phyloP scores from a whole-genome alignment of 2,888 invertebrate genomes.

The Erebia aethiops region DNA sequence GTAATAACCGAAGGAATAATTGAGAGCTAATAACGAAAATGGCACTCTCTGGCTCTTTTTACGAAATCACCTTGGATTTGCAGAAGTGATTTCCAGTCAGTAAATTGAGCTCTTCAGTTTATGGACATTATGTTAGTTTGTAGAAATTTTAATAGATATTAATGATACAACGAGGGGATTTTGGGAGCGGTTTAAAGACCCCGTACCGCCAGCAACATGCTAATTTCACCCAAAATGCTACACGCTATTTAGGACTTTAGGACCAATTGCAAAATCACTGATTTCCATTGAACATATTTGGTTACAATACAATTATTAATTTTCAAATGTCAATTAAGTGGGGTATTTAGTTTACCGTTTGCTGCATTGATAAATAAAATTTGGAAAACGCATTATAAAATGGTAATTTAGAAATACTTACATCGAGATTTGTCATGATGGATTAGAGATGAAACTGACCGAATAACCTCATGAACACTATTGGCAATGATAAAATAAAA shows the following conservation, averaged over 20 bases:
- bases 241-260: conserved; percentile 5
- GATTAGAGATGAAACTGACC: conserved; percentile 7
- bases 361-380: background rate
- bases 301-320: background rate
- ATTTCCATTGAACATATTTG: conserved; percentile 4
- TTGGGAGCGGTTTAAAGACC: conserved; percentile 17
- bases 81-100: too few species aligned
- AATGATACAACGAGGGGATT: conserved; percentile 5
- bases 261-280: background rate
- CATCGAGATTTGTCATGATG: conserved; percentile 67
- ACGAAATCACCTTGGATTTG: too few species aligned
- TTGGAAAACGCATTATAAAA: background rate
- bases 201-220: background rate
- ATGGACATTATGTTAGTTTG: background rate
- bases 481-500: background rate
- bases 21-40: too few species aligned
- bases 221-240: background rate
- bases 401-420: conserved; percentile 48
- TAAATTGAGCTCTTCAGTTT: background rate
- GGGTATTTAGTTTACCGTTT: background rate
- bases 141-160: background rate
- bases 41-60: too few species aligned
- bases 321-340: background rate
- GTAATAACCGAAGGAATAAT: too few species aligned
- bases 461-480: background rate